Base-by-base conservation (phyloP, 2,888 invertebrate genomes). In the Drosophila atripex region DNA sequence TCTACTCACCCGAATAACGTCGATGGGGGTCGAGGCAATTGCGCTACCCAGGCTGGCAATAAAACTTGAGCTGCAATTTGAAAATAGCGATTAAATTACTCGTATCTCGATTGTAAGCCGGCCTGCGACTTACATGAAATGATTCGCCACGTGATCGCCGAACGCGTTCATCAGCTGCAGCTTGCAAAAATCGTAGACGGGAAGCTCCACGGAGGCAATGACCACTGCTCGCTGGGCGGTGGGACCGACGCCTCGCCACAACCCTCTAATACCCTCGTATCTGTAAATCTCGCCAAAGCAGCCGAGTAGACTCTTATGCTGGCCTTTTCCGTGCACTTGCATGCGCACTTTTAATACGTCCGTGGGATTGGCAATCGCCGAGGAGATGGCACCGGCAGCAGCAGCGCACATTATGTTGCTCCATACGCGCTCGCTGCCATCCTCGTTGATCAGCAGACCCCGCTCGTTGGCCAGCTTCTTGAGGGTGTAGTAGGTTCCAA, bases 331-430 rank as follows among this genome's bases (percentile, higher is more conserved):
- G 64, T 91, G 91, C 9, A 93, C 91, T 93, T 98, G 98, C 97
- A 98, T 97, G 69, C 98, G 94, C 73, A 98, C 98, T 94, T 98
- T 98, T 32, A 98, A 93, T 47, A 98, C 98, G 92, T 98, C 98
- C 0, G 98, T 98, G 12, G 98, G 98, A 93, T 98, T 98, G 55
- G 98, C 98, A 84, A 98, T 96, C n/a, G 97, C 96, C 88, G 97
- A 97, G 53, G 97, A 97, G 35, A 97, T 93, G n/a, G 97, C 96
- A 11, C 98, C 91, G 0, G 91, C 91, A 23, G 89, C 84, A 1
- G 91, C 95, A 25, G 97, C 98, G 92, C 97, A 98, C 71, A 94
- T 92, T 18, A 97, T 94, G 92, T 96, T 95, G 9, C 94, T 93
- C 82, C 93, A 92, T n/a, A 95, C 91, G 69, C 92, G 92, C 82